Evolutionary conservation across 2,888 invertebrate genomes (phyloP), one percentile per base, ranked within the genome.

Genomic region (Luperina nickerlii): DNA sequence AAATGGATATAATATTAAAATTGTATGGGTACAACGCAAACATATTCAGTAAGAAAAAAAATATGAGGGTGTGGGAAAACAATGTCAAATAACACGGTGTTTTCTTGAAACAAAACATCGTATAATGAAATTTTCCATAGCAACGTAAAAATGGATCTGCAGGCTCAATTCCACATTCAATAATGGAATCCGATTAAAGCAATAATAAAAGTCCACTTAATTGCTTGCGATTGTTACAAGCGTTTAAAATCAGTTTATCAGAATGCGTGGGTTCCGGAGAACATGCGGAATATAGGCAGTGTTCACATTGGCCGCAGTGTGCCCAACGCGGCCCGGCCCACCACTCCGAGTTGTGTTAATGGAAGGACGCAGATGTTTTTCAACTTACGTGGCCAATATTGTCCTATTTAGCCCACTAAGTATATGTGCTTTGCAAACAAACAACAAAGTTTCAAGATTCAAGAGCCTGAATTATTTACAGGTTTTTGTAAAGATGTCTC

Each of bases 351-450:
- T 79, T 69, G 79, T 67, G 77, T 82, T 88, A 87, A 89, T 90
- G 86, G 89, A 83, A 79, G 88, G 86, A 81, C 87, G 87, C 91
- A 91, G 91, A 90, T 91, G 91, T 87, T 90, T 90, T 89, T 87
- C 90, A 85, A 89, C 90, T 89, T 90, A 88, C 90, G 90, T 91
- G 86, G 84, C 88, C 85, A 88, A 90, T 90, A 90, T 91, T 89
- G 78, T 88, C 85, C 87, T 85, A 90, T 90, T 90, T 85, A 86
- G 79, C 82, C 82, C 81, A 84, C 88, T 88, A 87, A 88, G 88
- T 89, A 86, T 87, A 88, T 86, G 89, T 86, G 85, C 83, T 82
- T 83, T 79, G 81, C 76, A 83, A 80, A 82, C 83, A 85, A 85
- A 82, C 78, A 80, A 69, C 81, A 76, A 79, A 87, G 85, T 88